phyloP scores from a whole-genome alignment of 2,888 invertebrate genomes.

The Tineola bisselliella region DNA sequence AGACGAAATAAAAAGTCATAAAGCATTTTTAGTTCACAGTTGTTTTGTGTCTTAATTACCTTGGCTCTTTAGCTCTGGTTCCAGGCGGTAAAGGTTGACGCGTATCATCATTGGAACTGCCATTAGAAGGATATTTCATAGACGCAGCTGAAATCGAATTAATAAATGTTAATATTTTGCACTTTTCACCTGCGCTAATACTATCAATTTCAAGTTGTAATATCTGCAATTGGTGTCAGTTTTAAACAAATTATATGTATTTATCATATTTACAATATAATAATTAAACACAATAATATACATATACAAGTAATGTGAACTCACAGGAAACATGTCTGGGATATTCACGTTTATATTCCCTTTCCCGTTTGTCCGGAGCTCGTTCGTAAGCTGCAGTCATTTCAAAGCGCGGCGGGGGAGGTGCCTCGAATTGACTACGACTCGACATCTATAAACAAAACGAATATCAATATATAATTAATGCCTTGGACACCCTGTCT shows the following conservation, averaged over 20 bases:
- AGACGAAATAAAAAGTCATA: no score
- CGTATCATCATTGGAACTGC: slow-evolving; percentile 45
- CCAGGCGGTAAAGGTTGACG: slow-evolving; percentile 58
- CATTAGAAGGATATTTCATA: slow-evolving; percentile 57
- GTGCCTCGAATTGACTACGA: slow-evolving; percentile 60
- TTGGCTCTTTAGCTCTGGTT: slow-evolving; percentile 52
- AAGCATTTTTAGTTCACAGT: no score
- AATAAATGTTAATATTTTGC: no score
- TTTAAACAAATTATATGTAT: no score
- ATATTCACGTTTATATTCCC: slow-evolving; percentile 60
- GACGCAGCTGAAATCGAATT: slow-evolving; percentile 46
- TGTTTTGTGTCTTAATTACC: slow-evolving; percentile 29
- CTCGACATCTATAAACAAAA: slow-evolving; percentile 15
- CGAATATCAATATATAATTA: no score
- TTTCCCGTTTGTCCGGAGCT: slow-evolving; percentile 34
- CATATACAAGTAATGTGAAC: neutral
- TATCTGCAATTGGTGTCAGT: no score
- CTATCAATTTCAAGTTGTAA: no score
- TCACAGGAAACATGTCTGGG: slow-evolving; percentile 50
- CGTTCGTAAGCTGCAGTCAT: slow-evolving; percentile 48
- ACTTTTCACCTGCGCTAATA: no score
- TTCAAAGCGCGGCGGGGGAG: slow-evolving; percentile 69
- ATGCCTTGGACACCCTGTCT: neutral
- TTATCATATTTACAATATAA: no score
- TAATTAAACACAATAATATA: no score